Evolutionary conservation across 1,140 invertebrate species (phyloP).

Genomic region (Spodoptera litura): DNA sequence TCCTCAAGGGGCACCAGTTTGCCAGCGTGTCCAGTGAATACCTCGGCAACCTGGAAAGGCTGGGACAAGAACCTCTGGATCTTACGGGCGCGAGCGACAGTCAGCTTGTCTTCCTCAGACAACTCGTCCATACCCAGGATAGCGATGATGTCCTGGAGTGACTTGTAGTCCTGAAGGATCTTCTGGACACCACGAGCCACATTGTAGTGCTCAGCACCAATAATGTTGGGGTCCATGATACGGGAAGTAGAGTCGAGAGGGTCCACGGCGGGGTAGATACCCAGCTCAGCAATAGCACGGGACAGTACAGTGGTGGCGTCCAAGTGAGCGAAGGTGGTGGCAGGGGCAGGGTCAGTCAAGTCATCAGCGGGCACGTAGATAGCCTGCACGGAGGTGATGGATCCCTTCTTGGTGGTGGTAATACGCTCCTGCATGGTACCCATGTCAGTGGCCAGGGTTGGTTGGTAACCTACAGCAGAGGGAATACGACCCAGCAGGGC

Average conservation of each 20-base stretch:
- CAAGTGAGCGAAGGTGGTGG: constrained; percentile 99
- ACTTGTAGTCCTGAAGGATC: constrained; percentile 99
- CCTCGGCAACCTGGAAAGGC: constrained; percentile 98
- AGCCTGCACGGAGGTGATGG: constrained; percentile 99
- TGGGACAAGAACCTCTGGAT: constrained; percentile 99
- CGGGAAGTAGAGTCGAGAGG: constrained; percentile 99
- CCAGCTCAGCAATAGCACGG: constrained; percentile 96
- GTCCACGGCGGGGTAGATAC: constrained; percentile 99
- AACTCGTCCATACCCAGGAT: constrained; percentile 99
- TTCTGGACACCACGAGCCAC: constrained; percentile 98
- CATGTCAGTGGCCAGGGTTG: constrained; percentile 99
- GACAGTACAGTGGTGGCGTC: constrained; percentile 99
- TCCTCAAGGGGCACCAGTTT: constrained; percentile 96
- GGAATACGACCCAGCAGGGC: constrained; percentile 99
- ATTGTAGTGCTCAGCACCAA: constrained; percentile 97
- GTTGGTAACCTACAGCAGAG: constrained; percentile 99
- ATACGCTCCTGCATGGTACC: constrained; percentile 99
- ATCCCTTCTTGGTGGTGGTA: constrained; percentile 99
- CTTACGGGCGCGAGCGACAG: constrained; percentile 98
- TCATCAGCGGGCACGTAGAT: constrained; percentile 99
- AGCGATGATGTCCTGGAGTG: constrained; percentile 98
- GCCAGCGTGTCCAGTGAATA: constrained; percentile 97
- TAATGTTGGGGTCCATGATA: constrained; percentile 99
- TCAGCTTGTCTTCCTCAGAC: constrained; percentile 99
- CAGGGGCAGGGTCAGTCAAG: constrained; percentile 99